Evolutionary conservation across 1,140 invertebrate species (phyloP).

Genomic region (Andricus grossulariae): DNA sequence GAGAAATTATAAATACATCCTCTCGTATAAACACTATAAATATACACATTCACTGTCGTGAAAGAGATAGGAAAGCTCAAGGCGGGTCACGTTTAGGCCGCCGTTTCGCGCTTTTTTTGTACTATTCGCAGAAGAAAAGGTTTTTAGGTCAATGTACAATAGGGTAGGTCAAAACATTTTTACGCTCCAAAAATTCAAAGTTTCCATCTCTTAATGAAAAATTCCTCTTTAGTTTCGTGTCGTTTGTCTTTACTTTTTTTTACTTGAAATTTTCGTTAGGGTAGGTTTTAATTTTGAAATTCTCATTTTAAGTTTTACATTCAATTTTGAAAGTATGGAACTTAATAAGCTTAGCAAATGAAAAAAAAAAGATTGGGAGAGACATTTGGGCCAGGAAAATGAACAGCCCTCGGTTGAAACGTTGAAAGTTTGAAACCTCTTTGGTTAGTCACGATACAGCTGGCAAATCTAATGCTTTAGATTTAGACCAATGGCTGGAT

Average conservation of each 20-base stretch:
- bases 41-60: constrained; percentile 44
- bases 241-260: background rate
- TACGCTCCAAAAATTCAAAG: background rate
- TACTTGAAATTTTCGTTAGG: background rate
- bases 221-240: background rate
- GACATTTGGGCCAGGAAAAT: constrained; percentile 4
- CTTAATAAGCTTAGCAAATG: background rate
- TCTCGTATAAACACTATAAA: constrained; percentile 58
- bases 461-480: constrained; percentile 52
- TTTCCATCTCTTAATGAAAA: background rate
- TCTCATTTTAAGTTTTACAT: background rate
- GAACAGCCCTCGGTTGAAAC: background rate
- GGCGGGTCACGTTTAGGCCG: constrained; percentile 15
- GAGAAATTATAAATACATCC: constrained; percentile 60
- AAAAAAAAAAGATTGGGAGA: too few species aligned
- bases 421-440: constrained; percentile 35
- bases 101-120: constrained; percentile 22
- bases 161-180: background rate
- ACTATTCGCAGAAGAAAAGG: background rate
- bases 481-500: constrained; percentile 17
- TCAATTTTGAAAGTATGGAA: background rate
- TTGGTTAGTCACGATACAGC: constrained; percentile 55
- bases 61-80: constrained; percentile 31
- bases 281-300: background rate
- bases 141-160: constrained; percentile 19